A percentile compares a stretch with the other conserved stretches of the same genome.
Evolutionary conservation across 2,113 vertebrate species (phyloP).

Genomic region (Anolis sagrei): DNA sequence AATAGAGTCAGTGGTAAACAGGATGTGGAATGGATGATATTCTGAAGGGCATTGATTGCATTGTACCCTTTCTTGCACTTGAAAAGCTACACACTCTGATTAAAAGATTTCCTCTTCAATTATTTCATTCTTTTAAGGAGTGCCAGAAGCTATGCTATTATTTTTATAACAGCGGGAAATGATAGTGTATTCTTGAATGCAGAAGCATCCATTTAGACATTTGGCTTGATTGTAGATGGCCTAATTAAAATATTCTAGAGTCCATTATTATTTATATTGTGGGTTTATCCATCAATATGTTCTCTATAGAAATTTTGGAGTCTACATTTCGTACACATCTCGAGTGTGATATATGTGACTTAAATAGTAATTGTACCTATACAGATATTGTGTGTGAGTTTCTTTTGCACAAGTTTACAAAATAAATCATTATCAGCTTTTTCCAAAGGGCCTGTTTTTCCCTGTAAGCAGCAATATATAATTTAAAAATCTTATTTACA

Average conservation of each 20-base stretch:
- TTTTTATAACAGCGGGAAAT: not conserved
- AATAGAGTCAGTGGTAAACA: not conserved
- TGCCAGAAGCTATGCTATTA: conserved; percentile 4
- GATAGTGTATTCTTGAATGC: not conserved
- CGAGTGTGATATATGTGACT: not conserved
- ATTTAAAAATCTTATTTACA: too few species aligned
- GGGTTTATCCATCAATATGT: not conserved
- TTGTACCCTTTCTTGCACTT: not conserved
- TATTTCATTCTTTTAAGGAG: not conserved
- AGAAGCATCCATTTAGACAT: not conserved
- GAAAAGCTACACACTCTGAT: not conserved
- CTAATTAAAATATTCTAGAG: not conserved
- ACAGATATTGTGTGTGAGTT: too few species aligned
- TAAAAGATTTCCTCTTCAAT: not conserved
- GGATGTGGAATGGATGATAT: not conserved
- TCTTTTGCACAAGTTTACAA: too few species aligned
- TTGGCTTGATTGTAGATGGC: not conserved
- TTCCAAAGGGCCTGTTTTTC: too few species aligned
- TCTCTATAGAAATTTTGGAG: not conserved
- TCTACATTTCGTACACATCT: not conserved
- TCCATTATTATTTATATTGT: not conserved
- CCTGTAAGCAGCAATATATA: too few species aligned
- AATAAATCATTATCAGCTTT: too few species aligned
- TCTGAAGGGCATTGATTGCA: not conserved
- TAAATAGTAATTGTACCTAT: too few species aligned